phyloP scores from a whole-genome alignment of 2,888 invertebrate genomes.

The Timema cristinae region DNA sequence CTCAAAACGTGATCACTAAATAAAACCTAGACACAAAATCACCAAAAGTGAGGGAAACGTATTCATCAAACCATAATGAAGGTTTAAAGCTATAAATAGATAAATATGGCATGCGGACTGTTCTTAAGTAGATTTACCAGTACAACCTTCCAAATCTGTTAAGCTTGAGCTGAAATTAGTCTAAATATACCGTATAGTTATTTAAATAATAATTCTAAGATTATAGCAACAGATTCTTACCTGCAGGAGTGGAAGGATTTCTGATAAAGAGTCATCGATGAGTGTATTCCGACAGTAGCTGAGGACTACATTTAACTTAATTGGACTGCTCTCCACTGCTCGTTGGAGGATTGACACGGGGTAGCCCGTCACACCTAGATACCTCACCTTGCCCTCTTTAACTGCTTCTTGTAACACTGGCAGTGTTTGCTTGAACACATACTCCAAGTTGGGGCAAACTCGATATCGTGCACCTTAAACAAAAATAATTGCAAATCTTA shows the following conservation, averaged over 20 bases:
- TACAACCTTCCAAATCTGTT: too few species aligned
- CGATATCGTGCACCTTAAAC: conserved; percentile 82
- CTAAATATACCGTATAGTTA: too few species aligned
- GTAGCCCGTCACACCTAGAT: conserved; percentile 86
- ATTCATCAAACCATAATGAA: too few species aligned
- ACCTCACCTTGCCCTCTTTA: conserved; percentile 61
- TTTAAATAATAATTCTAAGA: too few species aligned
- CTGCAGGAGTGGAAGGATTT: conserved; percentile 72
- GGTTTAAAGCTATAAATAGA: too few species aligned
- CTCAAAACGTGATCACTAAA: too few species aligned
- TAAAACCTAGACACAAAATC: too few species aligned
- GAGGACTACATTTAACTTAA: conserved; percentile 66
- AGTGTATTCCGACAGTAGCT: conserved; percentile 78
- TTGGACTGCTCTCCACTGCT: conserved; percentile 58
- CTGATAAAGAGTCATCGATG: conserved; percentile 69
- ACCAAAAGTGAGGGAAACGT: too few species aligned
- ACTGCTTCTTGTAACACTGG: conserved; percentile 74
- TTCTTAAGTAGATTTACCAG: too few species aligned
- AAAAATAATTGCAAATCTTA: too few species aligned
- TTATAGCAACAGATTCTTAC: conserved; percentile 45
- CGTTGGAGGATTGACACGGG: conserved; percentile 72
- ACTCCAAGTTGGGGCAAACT: conserved; percentile 73
- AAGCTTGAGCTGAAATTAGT: too few species aligned
- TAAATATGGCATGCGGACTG: too few species aligned
- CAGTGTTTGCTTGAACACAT: conserved; percentile 79